Conservation (phyloP, 92 coral and sea anemone species). For the Phenganax stokvisi region DNA sequence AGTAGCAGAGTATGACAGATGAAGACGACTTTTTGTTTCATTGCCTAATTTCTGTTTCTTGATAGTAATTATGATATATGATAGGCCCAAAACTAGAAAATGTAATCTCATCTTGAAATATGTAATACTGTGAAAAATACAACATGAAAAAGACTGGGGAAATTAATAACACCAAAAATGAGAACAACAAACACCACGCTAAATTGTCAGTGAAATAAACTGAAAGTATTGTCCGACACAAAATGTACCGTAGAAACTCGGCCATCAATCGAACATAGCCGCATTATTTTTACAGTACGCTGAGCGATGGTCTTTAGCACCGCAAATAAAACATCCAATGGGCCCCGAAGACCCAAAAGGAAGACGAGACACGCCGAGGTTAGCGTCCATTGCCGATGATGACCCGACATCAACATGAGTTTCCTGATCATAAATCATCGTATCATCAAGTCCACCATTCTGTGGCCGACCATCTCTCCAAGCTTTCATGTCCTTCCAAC, state of each 20-base stretch:
- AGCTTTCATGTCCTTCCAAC: background rate
- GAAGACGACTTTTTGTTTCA: too few species aligned
- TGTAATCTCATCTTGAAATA: too few species aligned
- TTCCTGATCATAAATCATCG: background rate
- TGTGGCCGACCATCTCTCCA: too few species aligned
- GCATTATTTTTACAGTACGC: slow-evolving; percentile 34
- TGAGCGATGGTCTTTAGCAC: slow-evolving; percentile 57
- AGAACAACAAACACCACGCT: background rate
- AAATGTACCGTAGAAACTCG: background rate
- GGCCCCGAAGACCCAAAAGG: slow-evolving; percentile 67
- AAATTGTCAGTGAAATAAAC: background rate
- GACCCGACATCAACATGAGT: background rate
- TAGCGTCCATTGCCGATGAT: background rate
- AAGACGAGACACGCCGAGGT: slow-evolving; percentile 44
- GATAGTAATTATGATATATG: too few species aligned
- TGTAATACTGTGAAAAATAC: background rate
- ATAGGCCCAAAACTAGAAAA: too few species aligned
- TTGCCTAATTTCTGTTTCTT: too few species aligned
- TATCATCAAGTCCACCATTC: too few species aligned
- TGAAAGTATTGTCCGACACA: background rate
- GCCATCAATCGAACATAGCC: slow-evolving; percentile 29
- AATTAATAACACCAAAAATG: background rate
- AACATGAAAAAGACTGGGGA: background rate
- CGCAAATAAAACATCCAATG: slow-evolving; percentile 68
- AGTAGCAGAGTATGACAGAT: too few species aligned